Conservation (phyloP, 2,113 vertebrate species). For the Piprites chloris region DNA sequence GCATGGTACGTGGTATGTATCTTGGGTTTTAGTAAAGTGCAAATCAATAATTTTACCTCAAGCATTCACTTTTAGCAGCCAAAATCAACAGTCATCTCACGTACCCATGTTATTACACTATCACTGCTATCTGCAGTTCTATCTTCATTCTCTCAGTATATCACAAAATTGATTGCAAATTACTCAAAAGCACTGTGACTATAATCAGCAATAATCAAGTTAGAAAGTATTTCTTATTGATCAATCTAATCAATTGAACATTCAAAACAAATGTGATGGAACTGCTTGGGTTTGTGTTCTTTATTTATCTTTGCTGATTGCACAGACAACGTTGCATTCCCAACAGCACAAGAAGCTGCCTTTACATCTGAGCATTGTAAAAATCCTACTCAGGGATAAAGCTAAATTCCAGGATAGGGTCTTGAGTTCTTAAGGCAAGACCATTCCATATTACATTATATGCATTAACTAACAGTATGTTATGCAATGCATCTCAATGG, state of each 20-base stretch:
- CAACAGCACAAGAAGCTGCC: background rate
- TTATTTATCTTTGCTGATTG: background rate
- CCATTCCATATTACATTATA: background rate
- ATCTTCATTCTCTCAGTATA: background rate
- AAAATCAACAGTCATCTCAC: constrained; percentile 45
- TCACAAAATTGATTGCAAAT: background rate
- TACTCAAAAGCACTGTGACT: background rate
- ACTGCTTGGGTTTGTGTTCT: background rate
- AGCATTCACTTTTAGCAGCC: constrained; percentile 10
- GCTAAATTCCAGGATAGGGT: background rate
- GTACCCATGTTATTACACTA: background rate
- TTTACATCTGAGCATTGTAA: background rate
- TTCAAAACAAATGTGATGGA: background rate
- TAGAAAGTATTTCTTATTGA: background rate
- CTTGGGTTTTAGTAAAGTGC: constrained; percentile 43
- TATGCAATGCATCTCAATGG: background rate
- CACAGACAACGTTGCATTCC: background rate
- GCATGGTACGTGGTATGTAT: background rate
- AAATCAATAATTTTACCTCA: constrained; percentile 53
- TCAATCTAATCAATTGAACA: background rate
- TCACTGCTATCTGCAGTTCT: background rate
- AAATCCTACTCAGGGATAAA: background rate
- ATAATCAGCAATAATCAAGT: background rate
- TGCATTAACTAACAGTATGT: background rate
- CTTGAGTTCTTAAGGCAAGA: background rate